A percentile compares a stretch with the other conserved stretches of the same genome.
Conservation (phyloP, 2,888 invertebrate species). For the Drosophila falleni region DNA sequence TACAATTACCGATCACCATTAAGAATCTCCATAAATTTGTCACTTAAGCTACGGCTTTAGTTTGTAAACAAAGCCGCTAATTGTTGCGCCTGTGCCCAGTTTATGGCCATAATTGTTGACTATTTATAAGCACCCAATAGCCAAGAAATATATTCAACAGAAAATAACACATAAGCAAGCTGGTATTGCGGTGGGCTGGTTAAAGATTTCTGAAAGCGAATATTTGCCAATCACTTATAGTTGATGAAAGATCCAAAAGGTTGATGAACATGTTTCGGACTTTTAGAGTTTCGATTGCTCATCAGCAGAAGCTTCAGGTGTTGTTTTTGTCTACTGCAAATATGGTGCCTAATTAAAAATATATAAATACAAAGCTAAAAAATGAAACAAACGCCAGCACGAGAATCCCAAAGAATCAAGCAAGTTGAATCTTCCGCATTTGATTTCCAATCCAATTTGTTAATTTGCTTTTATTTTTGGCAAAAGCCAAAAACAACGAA, state of each 20-base stretch:
- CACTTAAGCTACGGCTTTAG: constrained; percentile 54
- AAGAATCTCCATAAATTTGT: constrained; percentile 65
- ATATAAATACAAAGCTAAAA: constrained; percentile 32
- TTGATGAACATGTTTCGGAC: constrained; percentile 69
- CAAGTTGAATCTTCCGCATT: constrained; percentile 71
- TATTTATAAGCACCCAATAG: constrained; percentile 26
- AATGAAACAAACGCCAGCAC: constrained; percentile 17
- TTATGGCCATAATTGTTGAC: constrained; percentile 59
- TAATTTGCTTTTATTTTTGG: constrained; percentile 63
- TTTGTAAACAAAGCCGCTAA: constrained; percentile 71
- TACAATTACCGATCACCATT: constrained; percentile 63
- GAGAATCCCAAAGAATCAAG: constrained; percentile 22
- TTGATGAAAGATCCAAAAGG: constrained; percentile 44
- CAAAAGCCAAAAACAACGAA: constrained; percentile 28
- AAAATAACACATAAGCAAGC: constrained; percentile 17
- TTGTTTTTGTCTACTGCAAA: constrained; percentile 49
- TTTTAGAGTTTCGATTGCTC: constrained; percentile 55
- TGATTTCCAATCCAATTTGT: constrained; percentile 44
- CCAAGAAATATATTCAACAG: constrained; percentile 24
- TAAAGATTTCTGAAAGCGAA: constrained; percentile 57
- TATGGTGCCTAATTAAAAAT: constrained; percentile 76
- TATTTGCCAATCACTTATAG: constrained; percentile 77
- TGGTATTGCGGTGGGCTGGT: constrained; percentile 31
- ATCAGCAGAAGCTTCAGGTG: constrained; percentile 24
- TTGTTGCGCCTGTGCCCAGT: constrained; percentile 49